These are phyloP conservation scores for Mormyrus hasselquistii DNA, from an alignment of 2,797 vertebrate genomes.

Conservation along the genomic window DNA sequence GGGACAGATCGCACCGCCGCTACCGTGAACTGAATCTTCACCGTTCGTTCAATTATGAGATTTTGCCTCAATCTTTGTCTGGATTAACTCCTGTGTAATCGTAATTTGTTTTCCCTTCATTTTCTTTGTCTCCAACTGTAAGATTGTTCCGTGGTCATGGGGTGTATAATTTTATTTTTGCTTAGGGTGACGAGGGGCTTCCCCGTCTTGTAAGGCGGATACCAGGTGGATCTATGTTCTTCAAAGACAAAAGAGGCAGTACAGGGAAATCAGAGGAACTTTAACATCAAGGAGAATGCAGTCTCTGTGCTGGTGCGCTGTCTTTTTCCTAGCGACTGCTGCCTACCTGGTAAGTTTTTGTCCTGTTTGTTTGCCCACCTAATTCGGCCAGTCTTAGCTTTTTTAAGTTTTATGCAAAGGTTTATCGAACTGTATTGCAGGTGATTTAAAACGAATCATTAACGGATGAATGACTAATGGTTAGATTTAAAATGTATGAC, in stretches of 20 bases:
- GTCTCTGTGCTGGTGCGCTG: slow-evolving; percentile 80
- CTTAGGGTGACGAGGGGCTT: slow-evolving; percentile 73
- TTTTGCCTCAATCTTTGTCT: slow-evolving; percentile 51
- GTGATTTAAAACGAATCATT: not conserved
- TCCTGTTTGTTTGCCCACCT: not conserved
- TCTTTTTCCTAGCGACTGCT: slow-evolving; percentile 80
- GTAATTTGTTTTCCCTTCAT: slow-evolving; percentile 39
- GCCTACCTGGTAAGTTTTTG: slow-evolving; percentile 82
- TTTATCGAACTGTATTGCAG: not conserved
- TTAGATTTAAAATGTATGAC: not conserved
- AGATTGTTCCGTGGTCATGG: slow-evolving; percentile 75
- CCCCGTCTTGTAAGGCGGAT: slow-evolving; percentile 72
- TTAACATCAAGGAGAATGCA: slow-evolving; percentile 87
- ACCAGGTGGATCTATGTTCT: slow-evolving; percentile 91
- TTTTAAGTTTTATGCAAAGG: not conserved
- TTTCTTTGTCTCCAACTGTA: slow-evolving; percentile 56
- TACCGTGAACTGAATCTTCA: slow-evolving; percentile 41
- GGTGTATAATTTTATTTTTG: slow-evolving; percentile 70
- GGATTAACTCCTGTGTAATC: slow-evolving; percentile 70
- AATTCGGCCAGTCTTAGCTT: not conserved
- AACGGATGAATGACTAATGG: not conserved
- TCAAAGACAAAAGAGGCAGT: slow-evolving; percentile 68
- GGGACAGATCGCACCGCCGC: slow-evolving; percentile 42
- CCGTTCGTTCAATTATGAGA: slow-evolving; percentile 54
- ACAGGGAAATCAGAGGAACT: slow-evolving; percentile 78